Conservation (phyloP, 2,113 vertebrate genomes). For the Dipodomys merriami region DNA sequence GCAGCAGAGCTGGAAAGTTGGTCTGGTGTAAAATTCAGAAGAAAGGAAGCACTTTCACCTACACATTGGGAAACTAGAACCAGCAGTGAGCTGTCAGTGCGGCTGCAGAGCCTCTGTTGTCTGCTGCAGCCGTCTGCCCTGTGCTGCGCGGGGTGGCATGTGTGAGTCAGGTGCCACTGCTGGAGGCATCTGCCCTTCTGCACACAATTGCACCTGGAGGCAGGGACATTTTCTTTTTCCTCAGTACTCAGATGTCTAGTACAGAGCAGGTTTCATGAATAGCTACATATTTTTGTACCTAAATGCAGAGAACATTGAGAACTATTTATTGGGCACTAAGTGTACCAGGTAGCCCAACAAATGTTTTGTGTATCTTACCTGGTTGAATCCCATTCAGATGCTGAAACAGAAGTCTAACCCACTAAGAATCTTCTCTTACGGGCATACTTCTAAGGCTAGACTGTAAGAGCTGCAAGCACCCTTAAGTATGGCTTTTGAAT, state of each 20-base stretch:
- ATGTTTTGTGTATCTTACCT: background rate
- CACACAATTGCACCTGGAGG: background rate
- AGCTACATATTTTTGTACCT: background rate
- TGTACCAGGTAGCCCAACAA: background rate
- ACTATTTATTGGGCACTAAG: too few species aligned
- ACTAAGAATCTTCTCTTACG: background rate
- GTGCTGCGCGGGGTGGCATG: background rate
- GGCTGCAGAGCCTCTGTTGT: rapidly evolving
- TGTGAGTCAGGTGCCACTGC: too few species aligned
- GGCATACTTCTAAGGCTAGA: background rate
- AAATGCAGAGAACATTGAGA: background rate
- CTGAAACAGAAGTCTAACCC: too few species aligned
- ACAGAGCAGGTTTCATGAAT: background rate
- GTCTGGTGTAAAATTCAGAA: background rate
- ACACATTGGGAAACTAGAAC: background rate
- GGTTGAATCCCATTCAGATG: rapidly evolving
- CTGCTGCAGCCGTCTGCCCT: background rate
- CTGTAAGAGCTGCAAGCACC: rapidly evolving
- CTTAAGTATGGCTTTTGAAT: background rate
- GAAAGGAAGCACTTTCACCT: background rate
- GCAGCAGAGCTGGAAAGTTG: background rate
- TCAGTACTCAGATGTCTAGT: background rate
- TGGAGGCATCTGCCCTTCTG: background rate
- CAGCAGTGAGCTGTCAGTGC: background rate
- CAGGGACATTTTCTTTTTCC: background rate